Conservation (phyloP, 2,113 vertebrate species). For the Boleophthalmus pectinirostris region DNA sequence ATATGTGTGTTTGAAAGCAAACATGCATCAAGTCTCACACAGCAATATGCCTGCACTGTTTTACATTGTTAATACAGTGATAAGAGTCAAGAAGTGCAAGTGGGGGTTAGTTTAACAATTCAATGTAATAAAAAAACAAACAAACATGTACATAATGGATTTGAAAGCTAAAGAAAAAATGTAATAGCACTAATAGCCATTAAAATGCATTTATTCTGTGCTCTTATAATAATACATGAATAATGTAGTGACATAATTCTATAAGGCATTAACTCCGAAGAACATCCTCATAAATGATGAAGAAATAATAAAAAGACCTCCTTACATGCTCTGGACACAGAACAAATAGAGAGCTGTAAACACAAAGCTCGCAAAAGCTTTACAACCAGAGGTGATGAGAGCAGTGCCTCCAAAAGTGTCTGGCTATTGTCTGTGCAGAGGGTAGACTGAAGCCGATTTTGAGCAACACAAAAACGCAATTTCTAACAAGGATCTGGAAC, state of each 20-base stretch:
- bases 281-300: conserved; percentile 43
- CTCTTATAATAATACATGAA: conserved; percentile 64
- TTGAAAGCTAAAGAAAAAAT: too few relatives aligned
- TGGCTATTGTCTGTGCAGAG: conserved; percentile 42
- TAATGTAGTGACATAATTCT: conserved; percentile 56
- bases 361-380: conserved; percentile 59
- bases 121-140: conserved; percentile 18
- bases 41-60: background rate
- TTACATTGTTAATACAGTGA: conserved; percentile 16
- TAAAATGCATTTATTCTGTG: conserved; percentile 75
- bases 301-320: conserved; percentile 37
- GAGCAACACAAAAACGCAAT: conserved; percentile 32
- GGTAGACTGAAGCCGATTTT: conserved; percentile 23
- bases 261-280: conserved; percentile 61
- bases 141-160: background rate
- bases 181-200: conserved; percentile 16
- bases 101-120: conserved; percentile 8
- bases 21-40: conserved; percentile 32
- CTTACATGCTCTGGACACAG: conserved; percentile 57
- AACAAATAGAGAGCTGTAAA: conserved; percentile 54
- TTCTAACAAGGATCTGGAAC: conserved; percentile 37
- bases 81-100: conserved; percentile 9
- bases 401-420: conserved; percentile 44
- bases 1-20: conserved; percentile 29
- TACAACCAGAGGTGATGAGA: conserved; percentile 57